Evolutionary conservation across 2,797 vertebrate species (phyloP), one percentile per base, ranked within the genome.

Genomic region (Serranus cabrilla): DNA sequence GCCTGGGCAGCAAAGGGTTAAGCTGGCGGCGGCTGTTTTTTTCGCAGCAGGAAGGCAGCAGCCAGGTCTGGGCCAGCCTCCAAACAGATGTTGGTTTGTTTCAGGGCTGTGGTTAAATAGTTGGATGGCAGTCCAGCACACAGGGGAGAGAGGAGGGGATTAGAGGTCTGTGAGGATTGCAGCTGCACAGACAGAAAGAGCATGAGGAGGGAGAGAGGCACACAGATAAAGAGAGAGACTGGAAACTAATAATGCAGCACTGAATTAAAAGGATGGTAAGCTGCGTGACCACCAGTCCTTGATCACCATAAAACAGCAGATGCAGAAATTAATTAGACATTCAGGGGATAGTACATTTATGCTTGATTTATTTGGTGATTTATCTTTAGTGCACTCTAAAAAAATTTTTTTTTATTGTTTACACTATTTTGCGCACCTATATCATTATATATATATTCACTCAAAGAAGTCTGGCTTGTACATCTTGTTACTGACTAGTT

Each of bases 51-150:
- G 95, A 95, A 95, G 87, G 91, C 84, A 93, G 89, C 81, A 86
- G 83, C 83, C 27, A 70, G 80, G 94, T 94, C 94, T 90, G 94
- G 95, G 95, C 94, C 78, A 63, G 90, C 92, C 95, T 97, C 95
- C 96, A 96, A 96, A 97, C 96, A 96, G 96, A 97, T 97, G 96
- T 96, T 96, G 94, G 93, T 96, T 97, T 97, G 96, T 96, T 97
- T 96, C 93, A 89, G 93, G 94, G 95, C 92, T 95, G 95, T 78
- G 94, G 95, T 96, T 96, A 96, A 96, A 96, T 95, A 96, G 95
- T 95, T 96, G 96, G 96, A 95, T 93, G 93, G 91, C 86, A 92
- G 95, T 96, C 94, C 94, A 94, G 94, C 94, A 91, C 95, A 94
- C 93, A 84, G 89, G 94, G 94, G 94, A 93, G 91, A 90, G 89